Evolutionary conservation across 2,113 vertebrate species (phyloP), one percentile per base, ranked within the genome.

Genomic region (Alethe diademata): DNA sequence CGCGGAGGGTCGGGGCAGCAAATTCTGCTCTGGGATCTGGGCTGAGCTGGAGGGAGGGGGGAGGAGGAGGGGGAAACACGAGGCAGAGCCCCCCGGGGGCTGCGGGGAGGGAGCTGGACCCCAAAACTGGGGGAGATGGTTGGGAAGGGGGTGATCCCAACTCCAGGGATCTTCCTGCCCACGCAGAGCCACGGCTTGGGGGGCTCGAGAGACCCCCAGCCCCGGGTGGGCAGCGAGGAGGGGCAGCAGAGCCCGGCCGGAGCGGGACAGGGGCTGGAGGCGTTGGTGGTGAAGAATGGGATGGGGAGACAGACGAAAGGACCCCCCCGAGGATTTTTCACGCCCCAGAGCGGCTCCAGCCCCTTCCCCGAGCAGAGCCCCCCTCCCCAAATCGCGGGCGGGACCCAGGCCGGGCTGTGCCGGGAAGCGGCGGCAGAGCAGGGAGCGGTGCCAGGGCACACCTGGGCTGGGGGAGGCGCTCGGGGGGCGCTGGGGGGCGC

Each of bases 131-230:
- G 25, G 62, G 6, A 11, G n/a, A 19, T 26, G 82, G 31, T 35
- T 19, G 6, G 19, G 11, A 35, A 1, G 19, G 40, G 33, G 53
- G 40, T 17, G 66, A 38, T 3, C 11, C n/a, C 36, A 9, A 3
- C 4, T 22, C 5, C 40, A 43, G 20, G 17, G 56, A 60, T 7
- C 18, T n/a, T 33, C 23, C 26, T 8, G 4, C 35, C 42, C 48
- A 3, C 2, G 3, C 38, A 14, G 38, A 60, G 11, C 29, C 51
- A 5, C 4, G 25, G 61, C 8, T 1, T 0, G 3, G 48, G 24
- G 51, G 23, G 13, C 17, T 24, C 4, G 1, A 43, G 53, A 51
- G 53, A 61, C 19, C 69, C 51, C 12, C 9, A 0, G 45, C 48
- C 16, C 14, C 0, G 3, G 43, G 64, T 51, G 81, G 75, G 76